phyloP scores from a whole-genome alignment of 2,888 invertebrate species.

The Pristionchus exspectatus region DNA sequence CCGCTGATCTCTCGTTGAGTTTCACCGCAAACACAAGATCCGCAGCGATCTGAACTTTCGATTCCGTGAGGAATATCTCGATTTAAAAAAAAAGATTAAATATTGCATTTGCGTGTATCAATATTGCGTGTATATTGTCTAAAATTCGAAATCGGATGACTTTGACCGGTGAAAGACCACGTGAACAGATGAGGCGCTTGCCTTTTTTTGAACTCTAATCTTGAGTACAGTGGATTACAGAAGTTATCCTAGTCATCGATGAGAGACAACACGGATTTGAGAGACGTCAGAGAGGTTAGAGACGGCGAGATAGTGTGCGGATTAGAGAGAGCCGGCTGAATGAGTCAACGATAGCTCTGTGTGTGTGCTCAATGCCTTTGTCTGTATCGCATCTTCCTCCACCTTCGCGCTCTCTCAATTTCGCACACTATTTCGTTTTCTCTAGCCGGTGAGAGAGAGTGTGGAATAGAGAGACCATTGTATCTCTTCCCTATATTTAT shows the following conservation, averaged over 20 bases:
- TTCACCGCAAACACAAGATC: slow-evolving; percentile 22
- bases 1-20: not conserved
- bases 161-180: no score
- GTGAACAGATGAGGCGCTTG: no score
- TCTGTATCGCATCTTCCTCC: slow-evolving; percentile 4
- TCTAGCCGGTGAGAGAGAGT: not conserved
- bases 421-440: not conserved
- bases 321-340: not conserved
- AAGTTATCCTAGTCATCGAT: not conserved
- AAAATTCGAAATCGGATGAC: no score
- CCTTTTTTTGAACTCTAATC: not conserved
- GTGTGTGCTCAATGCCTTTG: slow-evolving; percentile 21
- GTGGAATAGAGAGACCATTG: not conserved
- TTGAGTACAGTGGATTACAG: not conserved
- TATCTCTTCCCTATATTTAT: not conserved
- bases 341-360: slow-evolving; percentile 40
- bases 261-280: not conserved
- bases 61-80: no score
- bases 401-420: not conserved
- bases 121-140: no score
- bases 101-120: no score
- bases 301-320: not conserved
- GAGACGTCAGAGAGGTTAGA: not conserved
- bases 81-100: no score
- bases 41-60: not conserved